Evolutionary conservation across 2,888 invertebrate species (phyloP).

Genomic region (Barypeithes pellucidus): DNA sequence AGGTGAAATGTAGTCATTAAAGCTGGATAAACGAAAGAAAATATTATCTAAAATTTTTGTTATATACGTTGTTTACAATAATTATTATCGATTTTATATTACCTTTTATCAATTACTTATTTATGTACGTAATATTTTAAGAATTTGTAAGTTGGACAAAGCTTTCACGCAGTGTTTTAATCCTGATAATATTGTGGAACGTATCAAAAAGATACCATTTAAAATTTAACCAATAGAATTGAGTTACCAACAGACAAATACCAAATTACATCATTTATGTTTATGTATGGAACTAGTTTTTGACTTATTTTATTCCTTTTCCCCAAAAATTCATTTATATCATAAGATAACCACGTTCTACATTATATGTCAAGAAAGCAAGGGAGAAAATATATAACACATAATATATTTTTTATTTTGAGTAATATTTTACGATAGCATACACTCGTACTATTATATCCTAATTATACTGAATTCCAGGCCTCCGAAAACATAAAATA

Average conservation of each 20-base stretch:
- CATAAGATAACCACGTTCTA: too few species aligned
- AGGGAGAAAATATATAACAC: background rate
- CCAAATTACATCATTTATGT: too few species aligned
- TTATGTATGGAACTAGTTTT: too few species aligned
- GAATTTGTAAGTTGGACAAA: slow-evolving; percentile 6
- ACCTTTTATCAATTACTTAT: background rate
- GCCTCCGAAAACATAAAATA: slow-evolving; percentile 43
- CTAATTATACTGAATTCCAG: slow-evolving; percentile 37
- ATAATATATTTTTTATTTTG: slow-evolving; percentile 37
- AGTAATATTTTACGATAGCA: slow-evolving; percentile 35
- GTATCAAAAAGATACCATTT: too few species aligned
- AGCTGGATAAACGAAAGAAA: background rate
- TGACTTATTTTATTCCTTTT: too few species aligned
- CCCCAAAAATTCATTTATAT: too few species aligned
- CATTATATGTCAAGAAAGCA: background rate
- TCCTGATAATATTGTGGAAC: too few species aligned
- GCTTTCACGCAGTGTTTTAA: background rate
- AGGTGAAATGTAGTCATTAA: background rate
- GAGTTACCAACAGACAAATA: too few species aligned
- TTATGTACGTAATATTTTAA: background rate
- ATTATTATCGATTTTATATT: background rate
- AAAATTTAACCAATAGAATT: too few species aligned
- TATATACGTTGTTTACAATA: background rate
- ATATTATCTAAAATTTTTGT: background rate
- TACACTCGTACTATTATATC: slow-evolving; percentile 31